Evolutionary conservation across 2,113 vertebrate species (phyloP).

Genomic region (Climacteris rufus): DNA sequence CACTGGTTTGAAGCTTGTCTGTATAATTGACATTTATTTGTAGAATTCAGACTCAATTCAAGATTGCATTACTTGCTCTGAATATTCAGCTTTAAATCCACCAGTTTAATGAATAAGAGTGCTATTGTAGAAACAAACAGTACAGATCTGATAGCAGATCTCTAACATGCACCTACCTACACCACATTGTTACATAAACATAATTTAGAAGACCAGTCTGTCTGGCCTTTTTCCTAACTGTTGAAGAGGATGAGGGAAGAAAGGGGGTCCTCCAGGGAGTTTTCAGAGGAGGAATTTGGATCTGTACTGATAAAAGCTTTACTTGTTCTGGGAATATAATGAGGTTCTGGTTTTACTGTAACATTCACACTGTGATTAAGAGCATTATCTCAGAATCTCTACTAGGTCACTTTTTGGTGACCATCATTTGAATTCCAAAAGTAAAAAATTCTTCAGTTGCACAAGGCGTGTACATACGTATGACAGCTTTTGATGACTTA

Average conservation of each 20-base stretch:
- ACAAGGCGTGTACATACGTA: background rate
- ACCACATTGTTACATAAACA: background rate
- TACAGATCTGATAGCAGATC: background rate
- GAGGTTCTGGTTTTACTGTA: background rate
- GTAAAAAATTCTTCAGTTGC: background rate
- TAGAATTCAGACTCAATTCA: background rate
- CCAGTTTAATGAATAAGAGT: background rate
- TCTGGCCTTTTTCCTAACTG: background rate
- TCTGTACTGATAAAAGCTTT: background rate
- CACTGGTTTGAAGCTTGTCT: background rate
- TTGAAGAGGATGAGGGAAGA: background rate
- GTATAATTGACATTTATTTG: background rate
- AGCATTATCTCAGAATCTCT: background rate
- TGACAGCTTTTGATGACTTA: slow-evolving; percentile 23
- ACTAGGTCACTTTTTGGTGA: slow-evolving; percentile 9
- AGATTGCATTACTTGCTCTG: background rate
- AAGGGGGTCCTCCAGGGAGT: background rate
- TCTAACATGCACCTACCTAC: background rate
- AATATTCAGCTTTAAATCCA: background rate
- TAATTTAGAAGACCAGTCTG: background rate
- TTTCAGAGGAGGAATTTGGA: background rate
- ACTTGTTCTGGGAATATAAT: background rate
- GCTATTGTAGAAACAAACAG: background rate
- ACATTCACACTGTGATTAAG: background rate
- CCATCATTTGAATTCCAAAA: background rate